These are phyloP conservation scores for Phthorimaea operculella DNA, from an alignment of 1,140 invertebrate species.

Conservation along the genomic window DNA sequence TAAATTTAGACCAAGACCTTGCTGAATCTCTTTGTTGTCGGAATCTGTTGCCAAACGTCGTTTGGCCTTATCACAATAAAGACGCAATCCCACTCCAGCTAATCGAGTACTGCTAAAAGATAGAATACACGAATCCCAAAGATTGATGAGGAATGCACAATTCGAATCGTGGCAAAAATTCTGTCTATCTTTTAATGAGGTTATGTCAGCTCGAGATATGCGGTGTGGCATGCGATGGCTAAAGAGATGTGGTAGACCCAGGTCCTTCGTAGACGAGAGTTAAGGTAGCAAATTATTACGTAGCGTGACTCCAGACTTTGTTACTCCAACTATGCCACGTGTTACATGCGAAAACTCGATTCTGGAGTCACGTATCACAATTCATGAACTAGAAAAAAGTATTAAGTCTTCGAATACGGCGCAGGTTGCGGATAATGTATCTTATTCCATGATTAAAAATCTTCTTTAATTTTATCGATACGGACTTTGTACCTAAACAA, in stretches of 20 bases:
- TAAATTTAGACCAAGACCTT: slow-evolving; percentile 1
- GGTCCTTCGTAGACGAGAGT: background rate
- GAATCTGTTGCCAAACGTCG: background rate
- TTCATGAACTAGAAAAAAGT: slow-evolving; percentile 1
- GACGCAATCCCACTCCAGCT: background rate
- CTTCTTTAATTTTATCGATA: slow-evolving; percentile 11
- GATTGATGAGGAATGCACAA: background rate
- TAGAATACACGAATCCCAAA: background rate
- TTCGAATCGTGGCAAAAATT: background rate
- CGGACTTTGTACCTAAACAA: slow-evolving; percentile 21
- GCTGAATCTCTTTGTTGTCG: background rate
- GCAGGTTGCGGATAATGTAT: slow-evolving; percentile 19
- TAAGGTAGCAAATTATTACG: background rate
- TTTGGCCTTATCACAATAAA: background rate
- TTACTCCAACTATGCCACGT: background rate
- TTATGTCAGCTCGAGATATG: background rate
- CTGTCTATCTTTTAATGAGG: background rate
- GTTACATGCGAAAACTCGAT: too few relatives aligned
- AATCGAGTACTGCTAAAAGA: background rate
- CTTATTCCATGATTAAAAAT: slow-evolving; percentile 24
- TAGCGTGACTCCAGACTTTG: background rate
- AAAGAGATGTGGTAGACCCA: background rate
- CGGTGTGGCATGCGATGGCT: background rate
- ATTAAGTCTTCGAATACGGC: slow-evolving; percentile 7
- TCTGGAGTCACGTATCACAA: background rate